A percentile compares a stretch with the other conserved stretches of the same genome.
These are phyloP conservation scores for Petrocephalus zakoni DNA, from an alignment of 2,113 vertebrate genomes.

Conservation along the genomic window DNA sequence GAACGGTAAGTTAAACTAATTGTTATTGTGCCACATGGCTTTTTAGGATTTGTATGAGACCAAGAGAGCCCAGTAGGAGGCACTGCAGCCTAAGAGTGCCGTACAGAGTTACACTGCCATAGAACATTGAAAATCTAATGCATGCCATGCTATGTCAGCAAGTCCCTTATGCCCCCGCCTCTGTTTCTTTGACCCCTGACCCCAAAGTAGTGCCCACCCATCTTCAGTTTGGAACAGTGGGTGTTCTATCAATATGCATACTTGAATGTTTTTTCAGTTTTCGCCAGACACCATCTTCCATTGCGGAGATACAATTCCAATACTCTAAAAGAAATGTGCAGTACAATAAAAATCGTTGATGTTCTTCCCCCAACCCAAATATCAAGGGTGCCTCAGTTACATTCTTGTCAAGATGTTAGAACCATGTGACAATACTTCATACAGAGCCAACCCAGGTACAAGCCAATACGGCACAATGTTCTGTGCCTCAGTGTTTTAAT, in stretches of 20 bases:
- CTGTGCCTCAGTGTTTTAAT: not conserved
- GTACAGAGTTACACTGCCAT: not conserved
- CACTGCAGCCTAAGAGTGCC: not conserved
- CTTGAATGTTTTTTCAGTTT: not conserved
- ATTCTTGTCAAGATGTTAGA: not conserved
- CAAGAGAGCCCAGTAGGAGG: not conserved
- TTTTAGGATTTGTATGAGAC: not conserved
- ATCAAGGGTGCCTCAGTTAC: too few species aligned
- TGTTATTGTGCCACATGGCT: not conserved
- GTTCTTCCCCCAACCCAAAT: too few species aligned
- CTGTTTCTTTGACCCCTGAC: not conserved
- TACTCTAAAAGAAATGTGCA: too few species aligned
- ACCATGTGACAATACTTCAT: not conserved
- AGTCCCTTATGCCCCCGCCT: not conserved
- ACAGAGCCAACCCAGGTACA: not conserved
- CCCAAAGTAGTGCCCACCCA: not conserved
- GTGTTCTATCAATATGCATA: not conserved
- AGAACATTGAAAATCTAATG: not conserved
- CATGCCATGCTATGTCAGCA: not conserved
- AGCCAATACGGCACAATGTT: not conserved
- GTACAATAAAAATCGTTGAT: not conserved
- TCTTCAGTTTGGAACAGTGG: not conserved
- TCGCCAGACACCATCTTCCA: too few species aligned
- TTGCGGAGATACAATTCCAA: too few species aligned
- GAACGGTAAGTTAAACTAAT: not conserved